phyloP scores from a whole-genome alignment of 35 echinoderm and acorn worm species.

The Lytechinus pictus region DNA sequence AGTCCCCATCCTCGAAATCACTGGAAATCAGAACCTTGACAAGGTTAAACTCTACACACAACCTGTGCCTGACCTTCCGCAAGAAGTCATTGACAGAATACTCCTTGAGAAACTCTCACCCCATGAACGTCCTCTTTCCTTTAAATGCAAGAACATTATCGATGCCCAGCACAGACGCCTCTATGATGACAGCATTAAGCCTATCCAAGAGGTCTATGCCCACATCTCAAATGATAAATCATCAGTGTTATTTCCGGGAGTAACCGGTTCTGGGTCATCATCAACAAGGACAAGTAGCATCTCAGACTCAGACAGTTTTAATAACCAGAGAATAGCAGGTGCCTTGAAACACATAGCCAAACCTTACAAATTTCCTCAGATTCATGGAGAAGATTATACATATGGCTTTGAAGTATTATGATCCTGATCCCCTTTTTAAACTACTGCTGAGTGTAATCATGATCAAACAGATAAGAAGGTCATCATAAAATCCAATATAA shows the following conservation, averaged over 20 bases:
- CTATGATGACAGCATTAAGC: conserved; percentile 59
- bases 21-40: background rate
- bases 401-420: conserved; percentile 88
- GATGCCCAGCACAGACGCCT: conserved; percentile 87
- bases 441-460: background rate
- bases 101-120: conserved; percentile 70
- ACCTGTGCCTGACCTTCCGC: conserved; percentile 60
- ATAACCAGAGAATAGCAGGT: conserved; percentile 62
- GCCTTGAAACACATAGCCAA: conserved; percentile 74
- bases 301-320: conserved; percentile 26
- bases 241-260: conserved; percentile 78
- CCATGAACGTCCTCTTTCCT: conserved; percentile 84
- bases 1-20: conserved; percentile 22
- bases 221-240: conserved; percentile 77
- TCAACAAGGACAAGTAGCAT: background rate
- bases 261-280: background rate
- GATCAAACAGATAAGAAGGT: background rate
- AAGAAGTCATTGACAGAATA: conserved; percentile 84
- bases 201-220: conserved; percentile 73
- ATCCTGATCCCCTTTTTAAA: background rate
- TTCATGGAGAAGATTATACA: conserved; percentile 74
- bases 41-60: background rate
- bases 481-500: background rate
- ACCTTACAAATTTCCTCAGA: conserved; percentile 69
- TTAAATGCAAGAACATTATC: conserved; percentile 98